Percentiles rank a stretch among this genome's conserved stretches.
Evolutionary conservation across 92 coral and sea anemone species (phyloP).

Genomic region (Blastomussa wellsi): DNA sequence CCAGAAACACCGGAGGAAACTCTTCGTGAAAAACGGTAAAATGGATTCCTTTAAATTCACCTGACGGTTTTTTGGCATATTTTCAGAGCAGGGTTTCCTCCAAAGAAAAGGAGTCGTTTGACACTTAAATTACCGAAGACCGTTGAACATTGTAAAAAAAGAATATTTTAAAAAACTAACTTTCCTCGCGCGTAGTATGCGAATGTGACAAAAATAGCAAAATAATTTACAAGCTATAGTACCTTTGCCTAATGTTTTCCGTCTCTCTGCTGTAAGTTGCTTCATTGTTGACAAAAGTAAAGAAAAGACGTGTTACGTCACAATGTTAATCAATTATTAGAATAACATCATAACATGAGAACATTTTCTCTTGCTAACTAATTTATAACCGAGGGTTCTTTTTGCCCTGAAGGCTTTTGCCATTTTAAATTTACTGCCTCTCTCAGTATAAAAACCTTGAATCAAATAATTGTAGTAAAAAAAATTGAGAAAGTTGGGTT

Average conservation of each 20-base stretch:
- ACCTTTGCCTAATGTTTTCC: neutral
- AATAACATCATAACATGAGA: neutral
- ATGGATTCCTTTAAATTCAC: neutral
- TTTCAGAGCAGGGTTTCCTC: neutral
- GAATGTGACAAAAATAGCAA: neutral
- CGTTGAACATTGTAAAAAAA: too few relatives aligned
- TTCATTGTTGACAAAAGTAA: neutral
- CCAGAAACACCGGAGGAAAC: neutral
- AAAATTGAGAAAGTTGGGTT: neutral
- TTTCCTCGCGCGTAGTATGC: neutral
- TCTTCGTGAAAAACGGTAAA: neutral
- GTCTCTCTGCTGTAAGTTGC: neutral
- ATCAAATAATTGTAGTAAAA: too few relatives aligned
- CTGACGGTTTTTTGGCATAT: neutral
- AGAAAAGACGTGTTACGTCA: slow-evolving; percentile 3
- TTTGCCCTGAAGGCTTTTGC: too few relatives aligned
- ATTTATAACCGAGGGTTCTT: too few relatives aligned
- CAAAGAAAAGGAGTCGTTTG: neutral
- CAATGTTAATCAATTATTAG: neutral
- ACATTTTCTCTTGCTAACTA: too few relatives aligned
- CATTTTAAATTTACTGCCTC: neutral
- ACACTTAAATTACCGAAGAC: neutral
- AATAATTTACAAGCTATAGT: neutral
- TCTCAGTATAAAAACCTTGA: too few relatives aligned
- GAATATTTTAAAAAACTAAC: neutral